Base-by-base conservation (phyloP, 2,797 vertebrate genomes). In the Oryzias dopingdopingensis region DNA sequence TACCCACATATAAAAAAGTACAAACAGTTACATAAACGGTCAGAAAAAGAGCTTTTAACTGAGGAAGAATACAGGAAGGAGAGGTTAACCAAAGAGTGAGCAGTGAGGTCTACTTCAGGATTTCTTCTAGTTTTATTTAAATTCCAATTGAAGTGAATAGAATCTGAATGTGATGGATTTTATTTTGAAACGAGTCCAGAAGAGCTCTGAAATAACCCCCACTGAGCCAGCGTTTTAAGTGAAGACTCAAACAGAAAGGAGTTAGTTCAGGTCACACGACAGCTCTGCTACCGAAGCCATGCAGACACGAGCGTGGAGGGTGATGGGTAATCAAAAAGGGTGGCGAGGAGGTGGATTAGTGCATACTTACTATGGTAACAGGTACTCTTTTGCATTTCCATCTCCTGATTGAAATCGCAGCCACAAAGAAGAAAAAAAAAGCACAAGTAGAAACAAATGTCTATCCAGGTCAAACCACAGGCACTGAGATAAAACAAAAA, bases 281-380 rank as follows among this genome's bases (percentile, higher is more conserved):
- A 74, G 90, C 86, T 82, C 78, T 60, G 58, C 70, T 62, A 73
- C 50, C 51, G 47, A 72, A 80, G 92, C 92, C 84, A 92, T 95
- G 95, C 95, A 85, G 57, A 86, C 70, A 79, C 72, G 72, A 76
- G 77, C 67, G 49, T 83, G 85, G 59, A 71, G 76, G 62, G 73
- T 86, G 84, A 66, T 14, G 37, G 62, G 65, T 60, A 67, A 72
- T 66, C 32, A 50, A 52, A 51, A 62, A 69, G 49, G 78, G 57
- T 78, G 75, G 72, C 64, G 61, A 76, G 71, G 77, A 85, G 86
- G 56, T 88, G 90, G 90, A 91, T 90, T 89, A 75, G 79, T 87
- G 88, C 90, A 87, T 99, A 99, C 97, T 99, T 98, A 99, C 97
- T 99, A 99, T 92, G 96, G 96, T 84, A 98, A 96, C 94, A 98